A percentile compares a stretch with the other conserved stretches of the same genome.
These are phyloP conservation scores for Siderastrea siderea DNA, from an alignment of 92 coral and sea anemone species.

Conservation along the genomic window DNA sequence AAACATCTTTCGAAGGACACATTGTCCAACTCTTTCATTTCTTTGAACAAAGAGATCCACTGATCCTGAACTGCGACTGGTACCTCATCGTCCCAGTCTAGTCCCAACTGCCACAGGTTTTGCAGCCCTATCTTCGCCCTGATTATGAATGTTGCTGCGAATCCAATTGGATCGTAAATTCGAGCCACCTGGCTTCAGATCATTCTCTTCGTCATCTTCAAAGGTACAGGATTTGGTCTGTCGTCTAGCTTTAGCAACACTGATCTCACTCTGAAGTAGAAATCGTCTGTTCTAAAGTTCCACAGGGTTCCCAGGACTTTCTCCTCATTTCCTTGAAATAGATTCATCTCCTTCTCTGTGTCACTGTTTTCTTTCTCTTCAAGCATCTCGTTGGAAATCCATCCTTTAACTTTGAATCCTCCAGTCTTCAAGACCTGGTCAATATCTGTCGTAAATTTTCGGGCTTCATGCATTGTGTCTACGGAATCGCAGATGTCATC, in stretches of 20 bases:
- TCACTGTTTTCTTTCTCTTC: not conserved
- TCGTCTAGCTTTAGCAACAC: slow-evolving; percentile 10
- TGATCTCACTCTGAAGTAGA: slow-evolving; percentile 16
- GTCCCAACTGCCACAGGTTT: slow-evolving; percentile 46
- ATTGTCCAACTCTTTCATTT: slow-evolving; percentile 54
- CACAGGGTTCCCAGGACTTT: slow-evolving; percentile 38
- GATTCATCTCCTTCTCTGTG: slow-evolving; percentile 13
- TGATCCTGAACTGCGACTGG: not conserved
- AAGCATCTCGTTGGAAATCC: slow-evolving; percentile 31
- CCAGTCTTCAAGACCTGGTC: slow-evolving; percentile 21
- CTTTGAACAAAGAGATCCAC: slow-evolving; percentile 46
- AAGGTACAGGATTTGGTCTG: not conserved
- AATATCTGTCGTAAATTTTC: not conserved
- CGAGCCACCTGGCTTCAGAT: slow-evolving; percentile 46
- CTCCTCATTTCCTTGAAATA: slow-evolving; percentile 25
- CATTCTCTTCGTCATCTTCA: slow-evolving; percentile 37
- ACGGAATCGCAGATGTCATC: not conserved
- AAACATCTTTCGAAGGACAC: not conserved
- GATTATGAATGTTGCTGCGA: slow-evolving; percentile 48
- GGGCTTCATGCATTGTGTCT: not conserved
- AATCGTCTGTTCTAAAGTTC: slow-evolving; percentile 25
- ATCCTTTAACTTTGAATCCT: slow-evolving; percentile 29
- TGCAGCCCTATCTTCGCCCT: slow-evolving; percentile 65
- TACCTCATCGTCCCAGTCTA: slow-evolving; percentile 57
- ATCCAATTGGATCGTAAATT: slow-evolving; percentile 69